Conservation (phyloP, 1,140 invertebrate species). For the Penaeus vannamei region DNA sequence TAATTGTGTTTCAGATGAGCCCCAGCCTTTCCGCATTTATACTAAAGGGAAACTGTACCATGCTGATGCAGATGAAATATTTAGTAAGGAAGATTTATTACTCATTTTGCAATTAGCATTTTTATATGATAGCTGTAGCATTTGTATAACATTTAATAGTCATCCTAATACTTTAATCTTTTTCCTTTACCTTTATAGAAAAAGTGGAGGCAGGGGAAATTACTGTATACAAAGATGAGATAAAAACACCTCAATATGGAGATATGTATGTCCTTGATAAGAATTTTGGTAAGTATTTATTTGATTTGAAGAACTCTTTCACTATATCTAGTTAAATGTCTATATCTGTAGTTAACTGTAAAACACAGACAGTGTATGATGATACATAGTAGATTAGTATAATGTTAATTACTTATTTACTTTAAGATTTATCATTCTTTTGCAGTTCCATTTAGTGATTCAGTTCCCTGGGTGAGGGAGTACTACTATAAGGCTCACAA, state of each 20-base stretch:
- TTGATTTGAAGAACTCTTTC: neutral
- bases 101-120: neutral
- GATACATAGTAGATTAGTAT: neutral
- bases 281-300: conserved; percentile 43
- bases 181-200: neutral
- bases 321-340: neutral
- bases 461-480: conserved; percentile 44
- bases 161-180: neutral
- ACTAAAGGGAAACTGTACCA: conserved; percentile 33
- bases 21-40: conserved; percentile 32
- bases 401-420: neutral
- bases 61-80: conserved; percentile 56
- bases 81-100: conserved; percentile 31
- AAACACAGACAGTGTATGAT: neutral
- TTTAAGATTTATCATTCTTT: neutral
- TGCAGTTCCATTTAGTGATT: conserved; percentile 48
- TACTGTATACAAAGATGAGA: neutral
- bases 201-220: neutral
- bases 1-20: conserved; percentile 27
- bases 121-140: neutral
- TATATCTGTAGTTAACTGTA: neutral
- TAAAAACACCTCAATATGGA: conserved; percentile 37
- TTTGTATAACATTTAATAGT: neutral
- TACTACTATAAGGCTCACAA: conserved; percentile 46
- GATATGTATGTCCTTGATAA: conserved; percentile 51